These are phyloP conservation scores for Rhea pennata DNA, from an alignment of 2,113 vertebrate genomes.

Conservation along the genomic window DNA sequence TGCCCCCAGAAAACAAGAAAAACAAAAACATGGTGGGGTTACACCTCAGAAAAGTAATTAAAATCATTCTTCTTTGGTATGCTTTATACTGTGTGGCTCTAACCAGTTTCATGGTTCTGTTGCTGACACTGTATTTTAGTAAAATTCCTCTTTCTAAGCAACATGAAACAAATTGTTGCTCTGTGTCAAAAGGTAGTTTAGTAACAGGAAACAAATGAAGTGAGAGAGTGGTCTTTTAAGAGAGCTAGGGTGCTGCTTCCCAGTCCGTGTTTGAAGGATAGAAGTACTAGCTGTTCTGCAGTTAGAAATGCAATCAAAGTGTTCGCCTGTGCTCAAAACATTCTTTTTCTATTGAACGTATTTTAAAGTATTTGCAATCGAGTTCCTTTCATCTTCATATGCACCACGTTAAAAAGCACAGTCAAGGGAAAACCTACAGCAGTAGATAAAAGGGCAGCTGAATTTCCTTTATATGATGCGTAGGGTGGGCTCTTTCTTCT, in stretches of 20 bases:
- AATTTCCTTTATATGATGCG: neutral
- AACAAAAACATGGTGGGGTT: neutral
- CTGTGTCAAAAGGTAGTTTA: fast-evolving
- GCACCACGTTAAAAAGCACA: neutral
- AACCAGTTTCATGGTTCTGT: neutral
- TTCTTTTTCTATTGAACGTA: neutral
- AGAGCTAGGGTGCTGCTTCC: neutral
- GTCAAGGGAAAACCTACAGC: neutral
- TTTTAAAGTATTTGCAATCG: neutral
- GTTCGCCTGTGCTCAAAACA: neutral
- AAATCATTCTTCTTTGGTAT: fast-evolving
- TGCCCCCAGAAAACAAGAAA: neutral
- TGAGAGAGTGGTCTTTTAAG: neutral
- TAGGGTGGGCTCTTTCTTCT: neutral
- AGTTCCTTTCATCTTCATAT: neutral
- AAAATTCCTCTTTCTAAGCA: neutral
- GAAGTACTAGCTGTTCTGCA: neutral
- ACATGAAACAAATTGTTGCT: neutral
- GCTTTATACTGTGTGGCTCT: neutral
- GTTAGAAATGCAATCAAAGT: neutral
- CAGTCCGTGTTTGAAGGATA: neutral
- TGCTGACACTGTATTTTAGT: neutral
- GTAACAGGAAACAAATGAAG: neutral
- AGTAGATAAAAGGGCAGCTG: neutral
- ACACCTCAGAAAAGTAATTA: fast-evolving